Percentiles rank a stretch among this genome's conserved stretches.
phyloP scores from a whole-genome alignment of 2,113 vertebrate species.

The Gymnorhina tibicen region DNA sequence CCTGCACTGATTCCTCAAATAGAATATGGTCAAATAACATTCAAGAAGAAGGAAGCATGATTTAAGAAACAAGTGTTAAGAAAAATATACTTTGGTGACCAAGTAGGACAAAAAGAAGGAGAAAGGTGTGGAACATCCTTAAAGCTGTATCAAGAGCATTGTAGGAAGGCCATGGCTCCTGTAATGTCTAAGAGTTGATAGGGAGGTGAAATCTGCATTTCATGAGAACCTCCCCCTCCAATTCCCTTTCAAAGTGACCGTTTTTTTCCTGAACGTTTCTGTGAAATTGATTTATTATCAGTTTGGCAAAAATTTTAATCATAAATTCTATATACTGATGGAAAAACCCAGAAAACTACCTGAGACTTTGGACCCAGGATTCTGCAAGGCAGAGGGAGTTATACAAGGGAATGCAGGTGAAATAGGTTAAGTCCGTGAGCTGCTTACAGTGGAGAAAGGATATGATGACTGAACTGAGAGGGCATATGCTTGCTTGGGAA shows the following conservation, averaged over 20 bases:
- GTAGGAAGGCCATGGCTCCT: not conserved
- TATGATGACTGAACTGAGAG: not conserved
- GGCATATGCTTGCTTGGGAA: not conserved
- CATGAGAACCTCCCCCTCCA: not conserved
- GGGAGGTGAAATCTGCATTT: not conserved
- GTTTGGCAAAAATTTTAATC: not conserved
- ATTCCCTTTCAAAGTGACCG: not conserved
- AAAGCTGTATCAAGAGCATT: not conserved
- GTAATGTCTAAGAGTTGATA: not conserved
- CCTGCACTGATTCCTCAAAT: not conserved
- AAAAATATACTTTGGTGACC: not conserved
- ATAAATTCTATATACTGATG: not conserved
- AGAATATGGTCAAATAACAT: not conserved
- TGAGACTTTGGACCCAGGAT: not conserved
- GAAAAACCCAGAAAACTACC: not conserved
- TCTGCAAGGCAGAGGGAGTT: not conserved
- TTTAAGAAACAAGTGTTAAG: not conserved
- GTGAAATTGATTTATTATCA: not conserved
- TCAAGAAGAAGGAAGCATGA: not conserved
- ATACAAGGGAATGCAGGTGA: not conserved
- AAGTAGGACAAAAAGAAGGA: not conserved
- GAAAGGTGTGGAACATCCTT: not conserved
- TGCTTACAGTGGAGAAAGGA: not conserved
- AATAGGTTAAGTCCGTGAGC: not conserved
- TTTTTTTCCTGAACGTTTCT: not conserved